Conservation (phyloP, 1,140 invertebrate genomes). For the Caenorhabditis briggsae region DNA sequence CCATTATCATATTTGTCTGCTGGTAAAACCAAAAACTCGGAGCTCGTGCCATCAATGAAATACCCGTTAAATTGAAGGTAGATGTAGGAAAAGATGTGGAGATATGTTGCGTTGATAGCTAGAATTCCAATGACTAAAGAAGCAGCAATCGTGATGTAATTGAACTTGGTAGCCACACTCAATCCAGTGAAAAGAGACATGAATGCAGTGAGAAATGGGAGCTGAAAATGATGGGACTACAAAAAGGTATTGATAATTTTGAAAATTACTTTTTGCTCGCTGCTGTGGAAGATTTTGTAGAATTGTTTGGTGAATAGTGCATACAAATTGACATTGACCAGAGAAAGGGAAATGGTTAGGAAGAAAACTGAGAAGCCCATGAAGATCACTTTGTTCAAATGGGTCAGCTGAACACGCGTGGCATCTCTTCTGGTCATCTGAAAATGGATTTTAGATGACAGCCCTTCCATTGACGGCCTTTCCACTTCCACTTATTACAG, state of each 20-base stretch:
- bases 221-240: not conserved
- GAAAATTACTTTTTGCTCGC: constrained; percentile 31
- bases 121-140: constrained; percentile 21
- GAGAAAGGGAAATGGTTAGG: not conserved
- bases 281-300: constrained; percentile 46
- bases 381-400: constrained; percentile 39
- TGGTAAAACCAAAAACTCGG: constrained; percentile 32
- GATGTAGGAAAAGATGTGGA: constrained; percentile 35
- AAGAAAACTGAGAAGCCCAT: constrained; percentile 32
- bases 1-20: constrained; percentile 35
- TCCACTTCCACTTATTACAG: too few species aligned
- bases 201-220: constrained; percentile 35
- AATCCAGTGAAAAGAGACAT: constrained; percentile 15
- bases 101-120: constrained; percentile 11
- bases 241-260: not conserved
- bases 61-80: constrained; percentile 23
- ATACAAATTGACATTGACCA: constrained; percentile 44
- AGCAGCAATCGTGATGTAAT: constrained; percentile 43
- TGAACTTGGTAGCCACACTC: constrained; percentile 21
- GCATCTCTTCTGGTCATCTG: constrained; percentile 10
- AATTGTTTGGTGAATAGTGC: constrained; percentile 34
- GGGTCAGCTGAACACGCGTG: not conserved
- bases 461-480: too few species aligned
- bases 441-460: not conserved
- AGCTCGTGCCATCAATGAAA: constrained; percentile 23